These are phyloP conservation scores for Perca fluviatilis DNA, from an alignment of 2,113 vertebrate genomes.

Conservation along the genomic window DNA sequence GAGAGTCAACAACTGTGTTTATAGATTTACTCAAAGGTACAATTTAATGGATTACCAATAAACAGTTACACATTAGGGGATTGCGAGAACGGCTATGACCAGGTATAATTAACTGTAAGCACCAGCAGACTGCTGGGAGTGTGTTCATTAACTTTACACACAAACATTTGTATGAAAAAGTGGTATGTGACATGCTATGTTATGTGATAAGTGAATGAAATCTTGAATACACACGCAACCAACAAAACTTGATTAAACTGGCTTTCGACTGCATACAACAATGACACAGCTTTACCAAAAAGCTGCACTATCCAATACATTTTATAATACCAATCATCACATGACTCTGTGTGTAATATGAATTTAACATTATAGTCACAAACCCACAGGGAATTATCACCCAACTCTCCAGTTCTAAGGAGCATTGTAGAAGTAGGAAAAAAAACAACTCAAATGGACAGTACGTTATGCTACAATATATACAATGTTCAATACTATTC, in stretches of 20 bases:
- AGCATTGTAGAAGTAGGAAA: not conserved
- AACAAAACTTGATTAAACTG: not conserved
- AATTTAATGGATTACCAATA: conserved; percentile 42
- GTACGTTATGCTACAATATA: not conserved
- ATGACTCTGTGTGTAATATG: not conserved
- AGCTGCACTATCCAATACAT: no score
- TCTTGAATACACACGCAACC: not conserved
- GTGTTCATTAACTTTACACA: not conserved
- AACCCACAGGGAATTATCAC: not conserved
- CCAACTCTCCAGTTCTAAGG: not conserved
- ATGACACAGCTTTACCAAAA: not conserved
- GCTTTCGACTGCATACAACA: not conserved
- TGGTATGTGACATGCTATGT: not conserved
- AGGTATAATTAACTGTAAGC: conserved; percentile 12
- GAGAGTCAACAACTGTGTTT: conserved; percentile 48
- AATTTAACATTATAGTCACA: not conserved
- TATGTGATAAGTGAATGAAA: not conserved
- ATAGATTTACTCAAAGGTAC: conserved; percentile 36
- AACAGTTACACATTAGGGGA: not conserved
- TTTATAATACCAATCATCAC: not conserved
- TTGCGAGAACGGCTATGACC: not conserved
- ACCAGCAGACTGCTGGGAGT: conserved; percentile 1
- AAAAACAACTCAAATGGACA: no score
- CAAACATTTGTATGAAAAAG: not conserved
- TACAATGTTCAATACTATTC: not conserved